Conservation (phyloP, 2,888 invertebrate species). For the Xestia rhomboidea region DNA sequence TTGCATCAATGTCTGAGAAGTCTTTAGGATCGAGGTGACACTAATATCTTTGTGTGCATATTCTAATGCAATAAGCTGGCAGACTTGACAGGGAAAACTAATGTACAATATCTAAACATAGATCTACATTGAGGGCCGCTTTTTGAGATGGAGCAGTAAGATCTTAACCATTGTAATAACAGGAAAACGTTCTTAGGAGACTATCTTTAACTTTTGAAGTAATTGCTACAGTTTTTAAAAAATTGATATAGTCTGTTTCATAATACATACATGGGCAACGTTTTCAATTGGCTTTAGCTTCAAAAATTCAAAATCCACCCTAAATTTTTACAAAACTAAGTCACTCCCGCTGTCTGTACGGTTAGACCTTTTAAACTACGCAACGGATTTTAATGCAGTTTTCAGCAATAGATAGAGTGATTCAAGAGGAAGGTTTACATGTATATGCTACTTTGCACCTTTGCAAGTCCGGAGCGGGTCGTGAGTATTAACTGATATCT, state of each 20-base stretch:
- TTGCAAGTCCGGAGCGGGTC: no score
- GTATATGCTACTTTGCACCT: no score
- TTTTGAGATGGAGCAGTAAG: neutral
- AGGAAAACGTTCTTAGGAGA: neutral
- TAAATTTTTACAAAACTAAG: no score
- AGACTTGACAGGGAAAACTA: neutral
- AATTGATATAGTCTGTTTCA: no score
- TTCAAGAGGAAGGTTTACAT: no score
- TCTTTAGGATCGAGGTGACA: slow-evolving; percentile 33
- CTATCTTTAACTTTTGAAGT: neutral
- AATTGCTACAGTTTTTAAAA: neutral
- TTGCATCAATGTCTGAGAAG: slow-evolving; percentile 29
- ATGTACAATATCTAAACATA: neutral
- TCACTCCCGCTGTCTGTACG: no score
- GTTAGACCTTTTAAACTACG: no score
- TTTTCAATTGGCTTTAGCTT: no score
- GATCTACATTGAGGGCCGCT: neutral
- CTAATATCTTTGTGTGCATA: slow-evolving; percentile 28
- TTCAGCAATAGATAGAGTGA: no score
- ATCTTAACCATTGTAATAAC: neutral
- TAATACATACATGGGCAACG: no score
- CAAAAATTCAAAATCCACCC: no score
- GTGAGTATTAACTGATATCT: neutral
- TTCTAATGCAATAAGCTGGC: slow-evolving; percentile 29
- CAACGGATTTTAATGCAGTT: no score